These are phyloP conservation scores for Athalia rosae DNA, from an alignment of 2,888 invertebrate species.

Conservation along the genomic window DNA sequence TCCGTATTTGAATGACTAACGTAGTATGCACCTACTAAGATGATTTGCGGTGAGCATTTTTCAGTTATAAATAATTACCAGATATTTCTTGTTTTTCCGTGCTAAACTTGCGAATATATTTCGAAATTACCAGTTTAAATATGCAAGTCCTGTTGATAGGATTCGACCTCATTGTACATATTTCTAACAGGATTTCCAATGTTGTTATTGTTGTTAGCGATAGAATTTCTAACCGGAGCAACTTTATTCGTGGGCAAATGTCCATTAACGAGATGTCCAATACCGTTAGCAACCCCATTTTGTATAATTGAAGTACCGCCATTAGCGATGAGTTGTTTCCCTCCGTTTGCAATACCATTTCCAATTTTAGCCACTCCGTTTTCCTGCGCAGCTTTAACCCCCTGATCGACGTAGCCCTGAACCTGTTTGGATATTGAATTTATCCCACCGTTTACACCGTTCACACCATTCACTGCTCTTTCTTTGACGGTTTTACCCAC, in stretches of 20 bases:
- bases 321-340: constrained; percentile 65
- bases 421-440: constrained; percentile 43
- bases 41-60: constrained; percentile 30
- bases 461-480: constrained; percentile 67
- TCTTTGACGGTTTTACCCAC: not conserved
- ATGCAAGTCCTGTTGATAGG: constrained; percentile 68
- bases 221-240: constrained; percentile 59
- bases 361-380: constrained; percentile 65
- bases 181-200: constrained; percentile 62
- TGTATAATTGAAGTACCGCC: constrained; percentile 53
- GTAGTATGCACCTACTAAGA: not conserved
- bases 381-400: constrained; percentile 53
- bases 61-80: constrained; percentile 15
- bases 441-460: constrained; percentile 36
- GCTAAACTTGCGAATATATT: too few relatives aligned
- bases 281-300: constrained; percentile 60
- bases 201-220: constrained; percentile 62
- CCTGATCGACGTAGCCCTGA: constrained; percentile 18
- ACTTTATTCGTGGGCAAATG: constrained; percentile 58
- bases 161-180: constrained; percentile 74
- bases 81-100: not conserved
- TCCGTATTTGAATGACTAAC: not conserved
- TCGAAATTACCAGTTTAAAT: constrained; percentile 51
- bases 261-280: constrained; percentile 64
- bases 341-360: constrained; percentile 73